Conservation (phyloP, 2,113 vertebrate species). For the Charina bottae region DNA sequence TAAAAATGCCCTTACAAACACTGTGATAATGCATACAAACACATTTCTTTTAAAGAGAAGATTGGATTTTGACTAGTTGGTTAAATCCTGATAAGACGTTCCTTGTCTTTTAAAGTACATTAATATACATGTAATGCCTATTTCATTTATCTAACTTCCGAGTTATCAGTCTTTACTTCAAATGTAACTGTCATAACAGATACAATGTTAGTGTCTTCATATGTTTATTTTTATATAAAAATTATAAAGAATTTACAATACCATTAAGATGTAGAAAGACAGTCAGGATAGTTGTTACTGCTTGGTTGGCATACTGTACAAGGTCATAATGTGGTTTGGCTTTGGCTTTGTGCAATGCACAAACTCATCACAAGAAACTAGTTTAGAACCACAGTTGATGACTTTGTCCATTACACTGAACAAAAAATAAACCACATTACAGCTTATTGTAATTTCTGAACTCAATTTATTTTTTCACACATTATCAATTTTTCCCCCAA, state of each 20-base stretch:
- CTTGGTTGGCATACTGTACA: constrained; percentile 3
- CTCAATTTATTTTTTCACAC: constrained; percentile 53
- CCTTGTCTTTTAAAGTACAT: neutral
- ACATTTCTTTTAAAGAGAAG: neutral
- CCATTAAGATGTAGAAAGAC: constrained; percentile 73
- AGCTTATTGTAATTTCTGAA: neutral
- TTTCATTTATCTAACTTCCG: neutral
- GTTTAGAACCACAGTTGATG: neutral
- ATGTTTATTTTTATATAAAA: constrained; percentile 70
- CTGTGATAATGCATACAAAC: neutral
- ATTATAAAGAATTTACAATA: constrained; percentile 67
- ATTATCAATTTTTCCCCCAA: constrained; percentile 72
- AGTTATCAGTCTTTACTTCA: constrained; percentile 49
- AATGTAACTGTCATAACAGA: constrained; percentile 66
- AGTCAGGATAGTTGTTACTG: constrained; percentile 65
- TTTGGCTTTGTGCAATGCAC: neutral
- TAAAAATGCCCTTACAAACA: neutral
- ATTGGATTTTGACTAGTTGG: neutral
- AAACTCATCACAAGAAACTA: neutral
- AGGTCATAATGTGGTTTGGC: neutral
- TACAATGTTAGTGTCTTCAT: constrained; percentile 62
- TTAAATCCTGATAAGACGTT: neutral
- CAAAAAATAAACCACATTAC: neutral
- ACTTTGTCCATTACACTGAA: neutral
- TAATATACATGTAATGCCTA: neutral